Percentiles rank a stretch among this genome's conserved stretches.
phyloP scores from a whole-genome alignment of 2,888 invertebrate species.

The Habrosyne pyritoides region DNA sequence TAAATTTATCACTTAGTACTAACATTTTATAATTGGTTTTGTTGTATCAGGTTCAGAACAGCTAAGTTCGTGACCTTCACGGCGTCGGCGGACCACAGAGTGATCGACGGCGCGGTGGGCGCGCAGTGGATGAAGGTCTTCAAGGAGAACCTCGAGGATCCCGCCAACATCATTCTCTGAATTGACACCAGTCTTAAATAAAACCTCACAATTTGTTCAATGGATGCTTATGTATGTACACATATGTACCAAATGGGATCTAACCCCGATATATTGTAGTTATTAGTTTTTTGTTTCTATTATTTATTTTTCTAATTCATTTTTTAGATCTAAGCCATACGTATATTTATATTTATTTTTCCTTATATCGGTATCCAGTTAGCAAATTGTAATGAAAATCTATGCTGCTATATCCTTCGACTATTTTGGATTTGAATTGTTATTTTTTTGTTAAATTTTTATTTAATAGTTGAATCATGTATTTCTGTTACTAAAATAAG shows the following conservation, averaged over 20 bases:
- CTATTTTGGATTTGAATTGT: not conserved
- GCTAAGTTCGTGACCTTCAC: slow-evolving; percentile 94
- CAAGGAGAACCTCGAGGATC: slow-evolving; percentile 94
- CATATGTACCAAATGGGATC: not conserved
- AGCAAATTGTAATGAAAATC: slow-evolving; percentile 43
- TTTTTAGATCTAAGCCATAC: not conserved
- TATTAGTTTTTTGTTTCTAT: slow-evolving; percentile 9
- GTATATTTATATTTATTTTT: slow-evolving; percentile 20
- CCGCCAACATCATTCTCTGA: slow-evolving; percentile 96
- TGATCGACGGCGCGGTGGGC: slow-evolving; percentile 98
- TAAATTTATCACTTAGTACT: too few species aligned
- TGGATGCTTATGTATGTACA: slow-evolving; percentile 21
- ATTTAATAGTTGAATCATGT: not conserved
- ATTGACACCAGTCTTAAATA: slow-evolving; percentile 16
- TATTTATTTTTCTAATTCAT: slow-evolving; percentile 25
- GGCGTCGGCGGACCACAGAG: slow-evolving; percentile 98
- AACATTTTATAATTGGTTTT: slow-evolving; percentile 13
- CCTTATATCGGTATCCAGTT: slow-evolving; percentile 36
- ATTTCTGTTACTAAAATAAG: slow-evolving; percentile 10
- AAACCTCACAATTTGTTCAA: slow-evolving; percentile 37
- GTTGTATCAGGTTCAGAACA: slow-evolving; percentile 85
- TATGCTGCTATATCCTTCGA: slow-evolving; percentile 34
- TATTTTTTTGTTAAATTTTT: slow-evolving; percentile 8
- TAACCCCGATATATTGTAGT: not conserved
- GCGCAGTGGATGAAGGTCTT: slow-evolving; percentile 97